Conservation (phyloP, 2,888 invertebrate species). For the Hypomecis atomaria region DNA sequence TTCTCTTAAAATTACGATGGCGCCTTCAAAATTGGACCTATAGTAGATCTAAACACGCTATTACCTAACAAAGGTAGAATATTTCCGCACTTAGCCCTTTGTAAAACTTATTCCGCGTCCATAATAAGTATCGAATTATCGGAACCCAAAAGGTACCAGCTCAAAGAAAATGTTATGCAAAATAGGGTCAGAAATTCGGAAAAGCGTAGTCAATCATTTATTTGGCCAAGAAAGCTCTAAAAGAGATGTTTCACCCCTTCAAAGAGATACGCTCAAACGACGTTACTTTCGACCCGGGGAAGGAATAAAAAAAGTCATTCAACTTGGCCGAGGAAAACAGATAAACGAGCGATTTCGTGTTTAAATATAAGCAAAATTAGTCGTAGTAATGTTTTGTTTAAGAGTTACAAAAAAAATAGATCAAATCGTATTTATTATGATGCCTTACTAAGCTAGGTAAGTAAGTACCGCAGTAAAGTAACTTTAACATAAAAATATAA, state of each 20-base stretch:
- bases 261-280: constrained; percentile 28
- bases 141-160: constrained; percentile 15
- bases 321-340: neutral
- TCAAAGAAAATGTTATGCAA: constrained; percentile 35
- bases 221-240: constrained; percentile 28
- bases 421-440: no score
- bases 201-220: constrained; percentile 36
- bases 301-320: constrained; percentile 23
- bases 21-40: no score
- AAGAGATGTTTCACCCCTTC: constrained; percentile 31
- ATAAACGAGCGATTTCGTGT: neutral
- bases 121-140: constrained; percentile 14
- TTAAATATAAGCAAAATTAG: neutral
- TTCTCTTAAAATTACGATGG: no score
- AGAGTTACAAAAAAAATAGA: no score
- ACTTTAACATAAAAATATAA: no score
- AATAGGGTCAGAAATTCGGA: constrained; percentile 30
- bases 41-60: no score
- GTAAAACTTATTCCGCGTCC: constrained; percentile 6
- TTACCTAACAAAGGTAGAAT: no score
- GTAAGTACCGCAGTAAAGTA: no score
- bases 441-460: no score
- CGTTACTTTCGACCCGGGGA: constrained; percentile 19
- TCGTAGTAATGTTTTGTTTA: no score
- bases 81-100: neutral